Conservation (phyloP, 2,888 invertebrate genomes). For the Hypomecis atomaria region DNA sequence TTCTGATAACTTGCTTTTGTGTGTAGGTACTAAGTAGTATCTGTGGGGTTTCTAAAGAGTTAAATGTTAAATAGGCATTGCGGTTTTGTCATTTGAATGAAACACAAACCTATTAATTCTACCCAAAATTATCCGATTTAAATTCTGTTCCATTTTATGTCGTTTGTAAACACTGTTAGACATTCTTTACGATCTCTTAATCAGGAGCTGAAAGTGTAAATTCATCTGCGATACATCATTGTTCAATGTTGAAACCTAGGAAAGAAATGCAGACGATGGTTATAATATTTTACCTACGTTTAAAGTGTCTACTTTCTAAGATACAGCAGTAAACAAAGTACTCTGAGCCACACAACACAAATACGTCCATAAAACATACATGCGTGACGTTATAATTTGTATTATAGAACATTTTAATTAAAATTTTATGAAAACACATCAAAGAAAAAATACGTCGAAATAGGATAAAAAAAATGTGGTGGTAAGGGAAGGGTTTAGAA, state of each 20-base stretch:
- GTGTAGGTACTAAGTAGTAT: neutral
- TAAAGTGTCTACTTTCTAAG: constrained; percentile 20
- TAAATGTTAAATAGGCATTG: neutral
- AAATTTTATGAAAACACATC: constrained; percentile 23
- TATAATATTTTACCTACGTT: neutral
- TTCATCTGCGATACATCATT: constrained; percentile 39
- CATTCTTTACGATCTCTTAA: constrained; percentile 23
- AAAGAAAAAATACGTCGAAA: constrained; percentile 22
- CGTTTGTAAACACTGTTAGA: constrained; percentile 12
- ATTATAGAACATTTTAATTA: constrained; percentile 23
- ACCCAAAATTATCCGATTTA: neutral
- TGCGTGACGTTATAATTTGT: constrained; percentile 29
- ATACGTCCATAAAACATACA: constrained; percentile 40
- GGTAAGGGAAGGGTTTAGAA: constrained; percentile 43
- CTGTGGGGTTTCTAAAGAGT: neutral
- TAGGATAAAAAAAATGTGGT: constrained; percentile 27
- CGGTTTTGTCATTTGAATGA: neutral
- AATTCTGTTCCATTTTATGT: constrained; percentile 4
- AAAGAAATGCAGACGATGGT: constrained; percentile 2
- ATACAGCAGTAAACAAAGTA: constrained; percentile 19
- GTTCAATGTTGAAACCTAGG: constrained; percentile 23
- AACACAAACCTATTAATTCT: neutral
- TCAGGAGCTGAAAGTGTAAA: constrained; percentile 43
- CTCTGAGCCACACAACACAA: constrained; percentile 32
- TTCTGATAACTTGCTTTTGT: neutral